Evolutionary conservation across 2,888 invertebrate genomes (phyloP), one percentile per base, ranked within the genome.

Genomic region (Cheilosia vernalis): DNA sequence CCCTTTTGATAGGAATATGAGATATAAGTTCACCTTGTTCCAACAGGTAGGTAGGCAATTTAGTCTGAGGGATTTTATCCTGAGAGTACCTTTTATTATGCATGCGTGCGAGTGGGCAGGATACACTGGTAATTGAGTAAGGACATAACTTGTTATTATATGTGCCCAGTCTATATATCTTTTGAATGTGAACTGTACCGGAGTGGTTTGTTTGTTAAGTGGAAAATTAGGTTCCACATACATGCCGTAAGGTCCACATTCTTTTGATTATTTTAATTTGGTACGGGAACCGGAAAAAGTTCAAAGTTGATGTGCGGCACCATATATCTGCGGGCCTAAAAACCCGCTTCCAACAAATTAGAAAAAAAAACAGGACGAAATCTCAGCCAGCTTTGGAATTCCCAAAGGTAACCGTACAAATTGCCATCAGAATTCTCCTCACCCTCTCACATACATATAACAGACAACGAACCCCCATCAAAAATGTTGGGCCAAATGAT

Each of bases 311-410:
- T 79, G 64, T 64, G 40, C 56, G 63, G 44, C 64, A 55, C 64
- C 70, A 70, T 79, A 53, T 24, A 47, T 84, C 53, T 53, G 74
- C 24, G 56, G 64, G 61, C 60, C 33, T 67, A 61, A 24, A 30
- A 63, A 40, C 63, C 37, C 63, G 49, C 27, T 63, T 15, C 51
- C 21, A 10, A 27, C 10, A 47, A n/a, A 49, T 33, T 30, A 66
- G 58, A 56, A 66, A 21, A 49, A 24, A 51, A 27, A 30, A n/a
- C n/a, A n/a, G 42, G 27, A 49, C n/a, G 24, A 74, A 84, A 84
- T 84, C 83, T 79, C 73, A 69, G 73, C 42, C 63, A 51, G 9
- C 69, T 84, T 84, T 79, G 63, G 21, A 67, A 84, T 79, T 79
- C 79, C 79, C 74, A 6, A 10, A 74, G 67, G 73, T 69, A 74